A percentile compares a stretch with the other conserved stretches of the same genome.
These are phyloP conservation scores for Bradypus variegatus DNA, from an alignment of 2,797 vertebrate genomes.

Conservation along the genomic window DNA sequence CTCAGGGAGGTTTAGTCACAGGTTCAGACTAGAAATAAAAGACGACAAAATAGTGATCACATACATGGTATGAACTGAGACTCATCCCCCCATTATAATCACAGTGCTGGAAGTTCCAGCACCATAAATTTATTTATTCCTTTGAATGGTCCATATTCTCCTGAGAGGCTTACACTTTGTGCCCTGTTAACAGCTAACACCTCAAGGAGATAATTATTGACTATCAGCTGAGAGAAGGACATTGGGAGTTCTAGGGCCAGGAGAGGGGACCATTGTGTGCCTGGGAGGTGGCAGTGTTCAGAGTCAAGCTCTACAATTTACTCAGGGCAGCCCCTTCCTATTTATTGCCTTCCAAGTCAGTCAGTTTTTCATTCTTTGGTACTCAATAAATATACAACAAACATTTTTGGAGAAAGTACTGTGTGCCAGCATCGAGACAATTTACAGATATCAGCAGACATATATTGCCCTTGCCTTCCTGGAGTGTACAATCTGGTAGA, in stretches of 20 bases:
- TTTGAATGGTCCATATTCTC: background rate
- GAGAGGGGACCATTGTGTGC: background rate
- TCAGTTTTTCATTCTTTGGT: background rate
- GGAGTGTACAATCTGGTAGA: background rate
- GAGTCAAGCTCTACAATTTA: background rate
- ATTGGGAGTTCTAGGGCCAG: background rate
- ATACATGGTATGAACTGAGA: background rate
- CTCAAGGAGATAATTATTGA: background rate
- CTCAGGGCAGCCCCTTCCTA: background rate
- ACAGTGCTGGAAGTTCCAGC: background rate
- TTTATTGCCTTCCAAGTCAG: background rate
- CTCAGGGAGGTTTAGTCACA: background rate
- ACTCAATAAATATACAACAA: background rate
- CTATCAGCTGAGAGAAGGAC: background rate
- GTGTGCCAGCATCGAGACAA: background rate
- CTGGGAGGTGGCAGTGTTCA: background rate
- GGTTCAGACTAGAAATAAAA: background rate
- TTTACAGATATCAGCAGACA: background rate
- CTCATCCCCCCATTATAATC: background rate
- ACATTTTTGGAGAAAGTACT: background rate
- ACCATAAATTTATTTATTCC: background rate
- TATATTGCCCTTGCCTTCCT: background rate
- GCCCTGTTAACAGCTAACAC: background rate
- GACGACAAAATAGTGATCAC: background rate
- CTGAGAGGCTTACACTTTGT: background rate